A percentile compares a stretch with the other conserved stretches of the same genome.
These are phyloP conservation scores for Brachypodius melanocephalos DNA, from an alignment of 2,113 vertebrate genomes.

Conservation along the genomic window DNA sequence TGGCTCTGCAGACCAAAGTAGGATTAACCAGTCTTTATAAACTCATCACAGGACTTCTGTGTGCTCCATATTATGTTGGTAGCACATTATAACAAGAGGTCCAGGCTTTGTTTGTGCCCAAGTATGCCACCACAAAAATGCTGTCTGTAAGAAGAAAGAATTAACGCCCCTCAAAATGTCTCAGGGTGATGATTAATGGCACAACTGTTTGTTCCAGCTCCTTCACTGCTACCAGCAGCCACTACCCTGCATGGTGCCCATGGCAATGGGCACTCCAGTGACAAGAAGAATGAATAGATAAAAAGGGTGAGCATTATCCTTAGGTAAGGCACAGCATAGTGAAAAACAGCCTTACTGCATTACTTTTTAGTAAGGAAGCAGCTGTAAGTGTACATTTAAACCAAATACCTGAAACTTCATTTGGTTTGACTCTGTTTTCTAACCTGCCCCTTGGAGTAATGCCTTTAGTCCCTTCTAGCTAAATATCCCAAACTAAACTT, in stretches of 20 bases:
- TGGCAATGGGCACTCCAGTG: neutral
- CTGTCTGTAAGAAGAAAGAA: neutral
- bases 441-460: neutral
- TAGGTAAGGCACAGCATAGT: neutral
- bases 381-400: neutral
- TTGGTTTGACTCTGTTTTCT: neutral
- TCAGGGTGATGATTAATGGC: neutral
- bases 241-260: neutral
- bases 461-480: neutral
- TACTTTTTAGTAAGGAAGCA: neutral
- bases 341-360: neutral
- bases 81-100: neutral
- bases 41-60: neutral
- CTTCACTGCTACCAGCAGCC: neutral
- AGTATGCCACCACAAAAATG: neutral
- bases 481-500: neutral
- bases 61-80: neutral
- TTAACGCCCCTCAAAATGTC: neutral
- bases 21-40: neutral
- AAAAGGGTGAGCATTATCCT: neutral
- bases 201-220: neutral
- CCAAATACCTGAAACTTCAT: neutral
- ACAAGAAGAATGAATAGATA: neutral
- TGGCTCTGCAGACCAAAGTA: neutral
- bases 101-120: neutral